Evolutionary conservation across 2,797 vertebrate genomes (phyloP).

Genomic region (Galago senegalensis): DNA sequence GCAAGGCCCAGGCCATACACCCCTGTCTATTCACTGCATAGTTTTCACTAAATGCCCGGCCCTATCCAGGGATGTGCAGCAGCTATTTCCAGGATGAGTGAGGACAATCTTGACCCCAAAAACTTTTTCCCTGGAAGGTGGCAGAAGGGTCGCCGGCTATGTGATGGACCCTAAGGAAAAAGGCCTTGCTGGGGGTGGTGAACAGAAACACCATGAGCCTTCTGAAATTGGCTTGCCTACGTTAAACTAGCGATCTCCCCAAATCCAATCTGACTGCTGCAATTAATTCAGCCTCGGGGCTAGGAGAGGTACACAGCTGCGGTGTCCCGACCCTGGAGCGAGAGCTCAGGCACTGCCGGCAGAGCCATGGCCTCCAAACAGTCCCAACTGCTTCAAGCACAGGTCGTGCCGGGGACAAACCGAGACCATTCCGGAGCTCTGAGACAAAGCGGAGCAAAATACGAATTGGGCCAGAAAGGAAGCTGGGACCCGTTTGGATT

Average conservation of each 20-base stretch:
- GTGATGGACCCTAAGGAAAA: neutral
- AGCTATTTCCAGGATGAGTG: accelerated
- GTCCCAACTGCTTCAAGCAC: neutral
- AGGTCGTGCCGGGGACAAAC: neutral
- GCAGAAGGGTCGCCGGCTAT: neutral
- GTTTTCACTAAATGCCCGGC: neutral
- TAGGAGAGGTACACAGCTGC: accelerated
- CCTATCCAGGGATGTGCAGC: neutral
- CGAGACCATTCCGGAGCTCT: neutral
- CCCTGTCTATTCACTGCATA: neutral
- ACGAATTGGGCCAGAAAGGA: neutral
- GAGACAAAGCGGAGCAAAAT: conserved; percentile 71
- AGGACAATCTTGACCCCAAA: neutral
- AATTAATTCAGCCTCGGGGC: neutral
- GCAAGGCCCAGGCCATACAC: neutral
- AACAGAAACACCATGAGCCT: neutral
- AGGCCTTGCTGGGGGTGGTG: neutral
- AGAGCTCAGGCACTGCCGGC: accelerated
- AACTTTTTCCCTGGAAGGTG: neutral
- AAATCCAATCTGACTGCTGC: neutral
- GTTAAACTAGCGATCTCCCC: neutral
- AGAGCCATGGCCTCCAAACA: neutral
- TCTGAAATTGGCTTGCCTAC: neutral
- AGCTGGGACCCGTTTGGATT: neutral
- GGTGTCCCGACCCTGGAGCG: accelerated